These are phyloP conservation scores for Mythimna pallens DNA, from an alignment of 2,888 invertebrate species.

Conservation along the genomic window DNA sequence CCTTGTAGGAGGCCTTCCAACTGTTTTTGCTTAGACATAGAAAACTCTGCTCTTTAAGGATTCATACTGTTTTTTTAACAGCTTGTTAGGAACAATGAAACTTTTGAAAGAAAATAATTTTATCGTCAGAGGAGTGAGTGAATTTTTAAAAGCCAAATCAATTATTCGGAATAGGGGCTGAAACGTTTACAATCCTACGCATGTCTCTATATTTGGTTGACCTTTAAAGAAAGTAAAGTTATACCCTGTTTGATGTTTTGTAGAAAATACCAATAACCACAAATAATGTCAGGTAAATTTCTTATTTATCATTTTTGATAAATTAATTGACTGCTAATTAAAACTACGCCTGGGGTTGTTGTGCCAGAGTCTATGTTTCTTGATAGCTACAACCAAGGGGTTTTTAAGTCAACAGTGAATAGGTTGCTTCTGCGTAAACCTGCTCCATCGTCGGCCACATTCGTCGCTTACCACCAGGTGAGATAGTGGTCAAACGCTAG, in stretches of 20 bases:
- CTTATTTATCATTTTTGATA: too few relatives aligned
- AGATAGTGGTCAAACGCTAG: too few relatives aligned
- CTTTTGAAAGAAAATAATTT: conserved; percentile 34
- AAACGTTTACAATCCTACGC: not conserved
- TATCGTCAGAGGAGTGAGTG: conserved; percentile 20
- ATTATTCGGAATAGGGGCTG: not conserved
- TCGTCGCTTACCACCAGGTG: too few relatives aligned
- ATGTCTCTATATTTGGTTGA: not conserved
- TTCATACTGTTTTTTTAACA: not conserved
- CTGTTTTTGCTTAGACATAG: not conserved
- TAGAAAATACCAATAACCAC: not conserved
- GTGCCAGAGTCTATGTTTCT: too few relatives aligned
- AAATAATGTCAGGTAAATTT: too few relatives aligned
- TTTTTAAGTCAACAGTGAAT: too few relatives aligned
- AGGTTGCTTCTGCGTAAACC: too few relatives aligned
- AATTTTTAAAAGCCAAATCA: conserved; percentile 7
- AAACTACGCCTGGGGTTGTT: too few relatives aligned
- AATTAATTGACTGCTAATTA: too few relatives aligned
- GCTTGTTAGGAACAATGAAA: conserved; percentile 18
- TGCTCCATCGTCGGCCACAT: too few relatives aligned
- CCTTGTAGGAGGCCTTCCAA: too few relatives aligned
- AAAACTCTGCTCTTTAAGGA: conserved; percentile 10
- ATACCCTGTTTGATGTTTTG: not conserved
- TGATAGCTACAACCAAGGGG: too few relatives aligned
- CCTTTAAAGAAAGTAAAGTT: not conserved